Base-by-base conservation (phyloP, 2,113 vertebrate species). In the Clarias gariepinus region DNA sequence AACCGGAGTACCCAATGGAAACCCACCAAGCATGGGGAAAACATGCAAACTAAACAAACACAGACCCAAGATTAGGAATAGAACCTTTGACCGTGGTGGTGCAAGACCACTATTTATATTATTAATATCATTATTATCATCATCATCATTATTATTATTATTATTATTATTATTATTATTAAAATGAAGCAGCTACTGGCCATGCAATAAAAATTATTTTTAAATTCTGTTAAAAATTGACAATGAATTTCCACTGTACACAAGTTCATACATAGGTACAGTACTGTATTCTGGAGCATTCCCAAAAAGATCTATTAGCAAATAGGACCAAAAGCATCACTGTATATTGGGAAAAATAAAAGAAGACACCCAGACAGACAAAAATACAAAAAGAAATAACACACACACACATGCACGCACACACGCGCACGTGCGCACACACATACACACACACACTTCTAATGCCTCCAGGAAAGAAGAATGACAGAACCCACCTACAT, bases 401-500 rank as follows among this genome's bases (percentile, higher is more conserved):
- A 82, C 36, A 52, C 61, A 36, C 23, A 47, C 8, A 33, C 53
- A 73, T 68, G 41, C 28, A 73, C n/a, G 63, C 19, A 57, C 64
- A 80, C 78, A 76, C 73, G 28, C 63, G 36, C n/a, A 53, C 12
- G 36, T n/a, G n/a, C n/a, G n/a, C 33, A 36, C 3, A 53, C 12
- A 41, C 9, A 23, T 28, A 36, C 74, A 66, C n/a, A 25, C 16
- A 53, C 19, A 55, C 58, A 76, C 71, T 47, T 83, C 28, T 78
- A 82, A 78, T 58, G 47, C 30, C 78, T 86, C 57, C 52, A 66
- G 71, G 61, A 64, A 41, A 63, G n/a, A 58, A 83, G 69, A 82
- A 55, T 83, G 80, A 83, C 86, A 87, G 79, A 47, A 25, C 61
- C 69, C 71, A n/a, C 80, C 60, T 66, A 76, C 58, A 30, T 77